Evolutionary conservation across 92 coral and sea anemone genomes (phyloP).

Genomic region (Pocillopora grandis): DNA sequence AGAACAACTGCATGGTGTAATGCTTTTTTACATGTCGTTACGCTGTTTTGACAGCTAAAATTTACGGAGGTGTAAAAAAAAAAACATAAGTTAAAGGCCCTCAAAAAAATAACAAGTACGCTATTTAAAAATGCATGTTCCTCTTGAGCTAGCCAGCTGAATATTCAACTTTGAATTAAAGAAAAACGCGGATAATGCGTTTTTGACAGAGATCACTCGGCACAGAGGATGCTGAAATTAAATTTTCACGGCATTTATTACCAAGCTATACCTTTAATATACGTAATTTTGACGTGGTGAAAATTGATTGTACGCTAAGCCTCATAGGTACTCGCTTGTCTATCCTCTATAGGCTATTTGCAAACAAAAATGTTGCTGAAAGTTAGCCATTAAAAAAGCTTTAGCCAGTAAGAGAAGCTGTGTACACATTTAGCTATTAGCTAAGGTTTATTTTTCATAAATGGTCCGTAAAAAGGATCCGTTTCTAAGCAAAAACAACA

Average conservation of each 20-base stretch:
- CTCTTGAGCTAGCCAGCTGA: constrained; percentile 1
- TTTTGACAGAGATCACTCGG: constrained; percentile 7
- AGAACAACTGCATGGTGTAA: no score
- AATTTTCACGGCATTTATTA: background rate
- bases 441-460: no score
- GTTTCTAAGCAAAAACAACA: no score
- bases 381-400: no score
- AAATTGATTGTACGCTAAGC: background rate
- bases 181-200: background rate
- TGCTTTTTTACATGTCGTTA: no score
- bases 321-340: no score
- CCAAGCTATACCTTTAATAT: background rate
- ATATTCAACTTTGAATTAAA: background rate
- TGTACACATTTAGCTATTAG: no score
- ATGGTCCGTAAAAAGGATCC: no score
- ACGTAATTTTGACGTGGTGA: background rate
- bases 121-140: background rate
- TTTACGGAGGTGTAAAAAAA: background rate
- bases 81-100: background rate
- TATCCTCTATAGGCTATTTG: no score
- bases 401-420: no score
- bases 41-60: background rate
- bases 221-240: background rate
- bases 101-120: background rate
- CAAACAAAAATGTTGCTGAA: no score